These are phyloP conservation scores for Anoplopoma fimbria DNA, from an alignment of 2,113 vertebrate genomes.

Conservation along the genomic window DNA sequence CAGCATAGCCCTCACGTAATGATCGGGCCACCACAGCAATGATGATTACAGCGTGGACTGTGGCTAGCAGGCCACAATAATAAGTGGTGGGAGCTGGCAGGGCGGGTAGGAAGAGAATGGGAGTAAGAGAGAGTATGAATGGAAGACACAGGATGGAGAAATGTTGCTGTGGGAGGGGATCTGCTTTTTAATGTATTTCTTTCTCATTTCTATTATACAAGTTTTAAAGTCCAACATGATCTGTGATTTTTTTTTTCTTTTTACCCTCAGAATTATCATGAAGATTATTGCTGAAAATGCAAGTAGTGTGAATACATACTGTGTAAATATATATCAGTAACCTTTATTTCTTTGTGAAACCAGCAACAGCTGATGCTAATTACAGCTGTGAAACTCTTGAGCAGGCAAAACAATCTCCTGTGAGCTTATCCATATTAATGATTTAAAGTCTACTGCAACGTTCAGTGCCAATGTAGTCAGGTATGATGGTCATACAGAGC, in stretches of 20 bases:
- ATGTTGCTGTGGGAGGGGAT: neutral
- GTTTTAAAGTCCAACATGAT: neutral
- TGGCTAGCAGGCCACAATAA: slow-evolving; percentile 63
- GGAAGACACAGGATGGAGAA: slow-evolving; percentile 13
- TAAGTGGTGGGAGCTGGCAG: slow-evolving; percentile 51
- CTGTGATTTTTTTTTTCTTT: neutral
- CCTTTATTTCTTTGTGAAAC: neutral
- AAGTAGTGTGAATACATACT: neutral
- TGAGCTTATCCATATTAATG: too few relatives aligned
- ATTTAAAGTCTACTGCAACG: too few relatives aligned
- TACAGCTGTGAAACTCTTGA: too few relatives aligned
- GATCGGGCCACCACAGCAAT: slow-evolving; percentile 64
- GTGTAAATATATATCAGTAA: too few relatives aligned
- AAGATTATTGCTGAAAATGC: neutral
- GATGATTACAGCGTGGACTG: slow-evolving; percentile 67
- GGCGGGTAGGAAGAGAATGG: slow-evolving; percentile 18
- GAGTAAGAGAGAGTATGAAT: slow-evolving; percentile 21
- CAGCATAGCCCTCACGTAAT: slow-evolving; percentile 59
- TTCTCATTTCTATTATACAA: neutral
- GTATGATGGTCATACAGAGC: neutral
- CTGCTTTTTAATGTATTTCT: neutral
- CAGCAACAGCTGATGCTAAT: neutral
- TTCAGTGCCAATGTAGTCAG: neutral
- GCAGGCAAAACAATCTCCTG: too few relatives aligned
- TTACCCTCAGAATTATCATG: neutral